phyloP scores from a whole-genome alignment of 2,888 invertebrate genomes.

The Tridacna crocea region DNA sequence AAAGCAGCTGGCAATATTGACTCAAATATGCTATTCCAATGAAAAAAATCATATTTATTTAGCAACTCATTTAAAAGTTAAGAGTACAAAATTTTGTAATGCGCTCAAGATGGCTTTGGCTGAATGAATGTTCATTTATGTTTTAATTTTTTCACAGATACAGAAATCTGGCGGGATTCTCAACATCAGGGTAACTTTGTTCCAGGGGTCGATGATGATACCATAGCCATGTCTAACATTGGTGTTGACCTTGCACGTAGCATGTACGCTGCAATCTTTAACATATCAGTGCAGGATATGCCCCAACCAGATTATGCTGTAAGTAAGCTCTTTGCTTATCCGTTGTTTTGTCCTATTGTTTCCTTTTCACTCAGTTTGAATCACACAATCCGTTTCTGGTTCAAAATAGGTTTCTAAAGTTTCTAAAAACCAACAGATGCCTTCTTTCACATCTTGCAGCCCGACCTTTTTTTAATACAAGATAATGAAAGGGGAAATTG shows the following conservation, averaged over 20 bases:
- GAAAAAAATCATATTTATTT: no score
- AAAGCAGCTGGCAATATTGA: no score
- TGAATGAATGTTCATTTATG: no score
- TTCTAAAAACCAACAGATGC: no score
- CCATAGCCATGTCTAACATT: conserved; percentile 32
- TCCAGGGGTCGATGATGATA: conserved; percentile 24
- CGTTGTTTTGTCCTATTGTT: not conserved
- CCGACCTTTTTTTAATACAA: not conserved
- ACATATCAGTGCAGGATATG: conserved; percentile 29
- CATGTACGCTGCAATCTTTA: conserved; percentile 36
- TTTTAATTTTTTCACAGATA: conserved; percentile 12
- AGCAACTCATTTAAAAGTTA: no score
- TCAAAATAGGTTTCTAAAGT: not conserved
- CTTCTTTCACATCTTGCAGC: no score
- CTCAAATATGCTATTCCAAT: no score
- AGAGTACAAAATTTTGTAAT: no score
- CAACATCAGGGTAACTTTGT: not conserved
- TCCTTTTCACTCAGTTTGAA: not conserved
- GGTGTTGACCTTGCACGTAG: conserved; percentile 39
- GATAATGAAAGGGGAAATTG: not conserved
- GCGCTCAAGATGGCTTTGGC: no score
- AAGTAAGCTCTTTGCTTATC: not conserved
- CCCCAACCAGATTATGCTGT: conserved; percentile 37
- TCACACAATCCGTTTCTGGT: not conserved
- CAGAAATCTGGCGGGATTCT: conserved; percentile 24